Conservation (phyloP, 2,797 vertebrate species). For the Pseudocheirus occidentalis region DNA sequence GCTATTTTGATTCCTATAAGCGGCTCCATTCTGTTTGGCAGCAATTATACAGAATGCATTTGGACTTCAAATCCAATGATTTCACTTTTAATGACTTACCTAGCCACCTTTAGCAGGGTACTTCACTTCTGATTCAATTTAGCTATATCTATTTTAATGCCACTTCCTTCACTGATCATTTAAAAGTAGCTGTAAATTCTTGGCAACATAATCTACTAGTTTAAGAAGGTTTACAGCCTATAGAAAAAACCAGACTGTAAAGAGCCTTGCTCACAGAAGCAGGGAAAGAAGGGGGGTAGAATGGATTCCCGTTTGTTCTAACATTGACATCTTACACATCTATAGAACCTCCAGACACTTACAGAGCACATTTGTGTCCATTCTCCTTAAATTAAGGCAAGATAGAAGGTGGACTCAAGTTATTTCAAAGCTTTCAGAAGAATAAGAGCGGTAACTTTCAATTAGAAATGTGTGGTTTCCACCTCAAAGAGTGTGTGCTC, state of each 20-base stretch:
- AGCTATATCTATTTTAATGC: not conserved
- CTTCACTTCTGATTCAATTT: not conserved
- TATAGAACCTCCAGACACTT: not conserved
- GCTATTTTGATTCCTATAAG: not conserved
- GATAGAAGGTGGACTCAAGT: not conserved
- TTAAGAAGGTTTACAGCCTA: not conserved
- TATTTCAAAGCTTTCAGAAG: not conserved
- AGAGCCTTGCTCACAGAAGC: not conserved
- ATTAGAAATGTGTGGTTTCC: not conserved
- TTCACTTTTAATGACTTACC: not conserved
- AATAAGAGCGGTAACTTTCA: not conserved
- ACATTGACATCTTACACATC: not conserved
- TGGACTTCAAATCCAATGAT: not conserved
- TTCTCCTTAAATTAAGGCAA: not conserved
- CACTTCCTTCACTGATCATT: not conserved
- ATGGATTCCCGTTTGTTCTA: not conserved
- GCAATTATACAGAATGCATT: not conserved
- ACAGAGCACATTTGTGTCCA: not conserved
- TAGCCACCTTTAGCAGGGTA: not conserved
- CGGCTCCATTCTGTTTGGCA: not conserved
- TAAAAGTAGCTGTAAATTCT: not conserved
- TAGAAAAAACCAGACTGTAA: not conserved
- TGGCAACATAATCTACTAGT: not conserved
- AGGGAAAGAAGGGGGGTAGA: not conserved
- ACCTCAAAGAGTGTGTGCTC: not conserved